A percentile compares a stretch with the other conserved stretches of the same genome.
Conservation (phyloP, 2,797 vertebrate genomes). For the Smutsia gigantea region DNA sequence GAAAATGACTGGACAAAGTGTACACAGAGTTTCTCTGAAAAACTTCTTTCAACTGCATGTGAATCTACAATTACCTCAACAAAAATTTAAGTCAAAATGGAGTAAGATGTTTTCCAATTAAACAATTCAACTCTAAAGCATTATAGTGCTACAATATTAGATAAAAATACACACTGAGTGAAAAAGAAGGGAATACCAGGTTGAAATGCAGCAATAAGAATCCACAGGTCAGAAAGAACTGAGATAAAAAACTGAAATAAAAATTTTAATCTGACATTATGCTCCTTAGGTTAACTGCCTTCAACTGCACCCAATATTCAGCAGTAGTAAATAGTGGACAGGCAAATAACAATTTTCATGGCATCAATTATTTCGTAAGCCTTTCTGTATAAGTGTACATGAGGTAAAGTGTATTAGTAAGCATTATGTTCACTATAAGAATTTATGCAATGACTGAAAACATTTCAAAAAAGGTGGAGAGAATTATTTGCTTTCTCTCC, state of each 20-base stretch:
- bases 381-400: background rate
- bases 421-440: slow-evolving; percentile 33
- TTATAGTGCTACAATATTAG: background rate
- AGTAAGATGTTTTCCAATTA: slow-evolving; percentile 22
- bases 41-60: slow-evolving; percentile 22
- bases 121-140: background rate
- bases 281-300: background rate
- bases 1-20: slow-evolving; percentile 5
- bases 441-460: slow-evolving; percentile 28
- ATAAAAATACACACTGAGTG: slow-evolving; percentile 21
- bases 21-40: background rate
- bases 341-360: background rate
- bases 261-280: slow-evolving; percentile 16
- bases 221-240: slow-evolving; percentile 17
- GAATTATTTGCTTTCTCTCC: slow-evolving; percentile 20
- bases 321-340: background rate
- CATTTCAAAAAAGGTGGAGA: background rate
- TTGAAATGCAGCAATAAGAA: background rate
- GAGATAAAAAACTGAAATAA: background rate
- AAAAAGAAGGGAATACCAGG: background rate
- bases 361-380: background rate
- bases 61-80: background rate
- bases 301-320: background rate
- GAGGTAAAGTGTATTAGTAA: background rate
- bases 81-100: slow-evolving; percentile 29